Conservation (phyloP, 2,888 invertebrate genomes). For the Brenthis ino region DNA sequence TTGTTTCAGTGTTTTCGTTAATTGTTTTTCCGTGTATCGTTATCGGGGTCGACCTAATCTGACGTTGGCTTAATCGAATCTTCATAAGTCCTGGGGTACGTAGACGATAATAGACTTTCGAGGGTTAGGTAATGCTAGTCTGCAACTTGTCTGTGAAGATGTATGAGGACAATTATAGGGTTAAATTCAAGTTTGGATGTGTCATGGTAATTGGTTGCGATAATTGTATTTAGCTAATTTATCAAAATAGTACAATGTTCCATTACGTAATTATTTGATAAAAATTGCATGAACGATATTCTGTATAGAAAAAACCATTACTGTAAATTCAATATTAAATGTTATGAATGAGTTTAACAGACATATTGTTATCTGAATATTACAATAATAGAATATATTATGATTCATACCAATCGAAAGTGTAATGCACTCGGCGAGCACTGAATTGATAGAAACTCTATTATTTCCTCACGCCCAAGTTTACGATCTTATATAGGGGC, state of each 20-base stretch:
- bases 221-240: constrained; percentile 6
- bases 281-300: too few species aligned
- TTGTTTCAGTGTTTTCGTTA: constrained; percentile 75
- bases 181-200: constrained; percentile 45
- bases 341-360: constrained; percentile 8
- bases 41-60: constrained; percentile 70
- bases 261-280: too few species aligned
- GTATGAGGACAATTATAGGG: constrained; percentile 62
- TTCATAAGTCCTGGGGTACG: constrained; percentile 60
- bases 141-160: constrained; percentile 64
- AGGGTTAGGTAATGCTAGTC: constrained; percentile 59
- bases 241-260: too few species aligned
- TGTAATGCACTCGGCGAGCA: constrained; percentile 45
- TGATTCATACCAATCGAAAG: constrained; percentile 42
- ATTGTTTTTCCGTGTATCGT: constrained; percentile 80
- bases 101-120: constrained; percentile 45
- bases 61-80: constrained; percentile 70
- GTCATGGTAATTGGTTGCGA: constrained; percentile 47
- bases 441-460: constrained; percentile 45
- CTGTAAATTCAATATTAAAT: constrained; percentile 1
- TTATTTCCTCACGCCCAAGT: constrained; percentile 47
- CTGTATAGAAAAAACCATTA: too few species aligned
- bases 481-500: constrained; percentile 44
- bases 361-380: constrained; percentile 20
- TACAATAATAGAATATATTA: constrained; percentile 38